phyloP scores from a whole-genome alignment of 1,140 invertebrate species.

The Drosophila biarmipes region DNA sequence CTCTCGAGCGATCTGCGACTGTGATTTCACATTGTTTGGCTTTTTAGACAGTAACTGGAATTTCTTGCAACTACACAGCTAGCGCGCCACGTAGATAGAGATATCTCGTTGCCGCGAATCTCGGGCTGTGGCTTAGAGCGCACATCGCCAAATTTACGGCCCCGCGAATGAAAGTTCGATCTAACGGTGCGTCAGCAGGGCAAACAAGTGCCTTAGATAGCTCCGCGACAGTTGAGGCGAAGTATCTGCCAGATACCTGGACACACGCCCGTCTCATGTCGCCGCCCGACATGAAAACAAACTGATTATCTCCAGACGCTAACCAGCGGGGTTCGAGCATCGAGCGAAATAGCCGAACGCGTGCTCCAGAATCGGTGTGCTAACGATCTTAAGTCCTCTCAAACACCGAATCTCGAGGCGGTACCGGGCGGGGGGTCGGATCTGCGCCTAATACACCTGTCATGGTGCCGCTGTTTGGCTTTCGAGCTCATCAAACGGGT shows the following conservation, averaged over 20 bases:
- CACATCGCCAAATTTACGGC: slow-evolving; percentile 29
- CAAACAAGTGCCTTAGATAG: slow-evolving; percentile 19
- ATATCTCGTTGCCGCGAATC: not conserved
- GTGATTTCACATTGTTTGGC: slow-evolving; percentile 22
- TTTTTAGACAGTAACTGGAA: slow-evolving; percentile 46
- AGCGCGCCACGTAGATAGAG: not conserved
- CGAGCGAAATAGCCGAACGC: not conserved
- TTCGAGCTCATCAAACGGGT: slow-evolving; percentile 11
- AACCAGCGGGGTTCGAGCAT: slow-evolving; percentile 15
- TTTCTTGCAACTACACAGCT: slow-evolving; percentile 25
- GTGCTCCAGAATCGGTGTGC: slow-evolving; percentile 24
- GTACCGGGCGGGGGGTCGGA: slow-evolving; percentile 8
- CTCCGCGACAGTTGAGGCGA: slow-evolving; percentile 3
- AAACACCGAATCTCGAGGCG: not conserved
- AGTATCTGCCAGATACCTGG: slow-evolving; percentile 26
- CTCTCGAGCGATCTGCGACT: slow-evolving; percentile 9
- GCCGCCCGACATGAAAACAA: slow-evolving; percentile 20
- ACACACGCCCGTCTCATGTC: slow-evolving; percentile 31
- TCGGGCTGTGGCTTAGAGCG: not conserved
- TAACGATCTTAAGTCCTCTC: slow-evolving; percentile 20
- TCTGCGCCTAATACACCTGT: slow-evolving; percentile 17
- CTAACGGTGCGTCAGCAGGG: slow-evolving; percentile 23
- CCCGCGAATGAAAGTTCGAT: slow-evolving; percentile 45
- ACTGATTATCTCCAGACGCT: slow-evolving; percentile 38
- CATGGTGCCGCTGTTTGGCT: slow-evolving; percentile 15